Evolutionary conservation across 2,888 invertebrate species (phyloP), one percentile per base, ranked within the genome.

Genomic region (Odontothrips loti): DNA sequence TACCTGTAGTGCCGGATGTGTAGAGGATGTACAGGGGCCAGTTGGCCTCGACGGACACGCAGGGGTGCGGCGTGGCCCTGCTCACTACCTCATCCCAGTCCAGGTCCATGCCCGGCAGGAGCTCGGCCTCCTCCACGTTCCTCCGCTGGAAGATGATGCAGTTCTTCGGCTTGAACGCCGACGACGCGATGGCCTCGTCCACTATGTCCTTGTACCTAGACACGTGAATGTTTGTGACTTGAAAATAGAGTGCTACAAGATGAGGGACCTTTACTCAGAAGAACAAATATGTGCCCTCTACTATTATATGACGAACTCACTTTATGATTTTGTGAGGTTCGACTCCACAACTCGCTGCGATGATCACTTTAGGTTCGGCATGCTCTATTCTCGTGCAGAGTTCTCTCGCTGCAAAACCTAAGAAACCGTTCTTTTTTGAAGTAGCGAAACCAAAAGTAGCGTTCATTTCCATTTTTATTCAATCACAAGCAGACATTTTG

Each of bases 21-120:
- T 98, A 97, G 8, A 98, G 89, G 82, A 98, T 93, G 85, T 98
- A 98, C 15, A 97, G 88, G 0, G 97, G 96, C 85, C 97, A 95
- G 85, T 95, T 96, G 0, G 97, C 94, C 85, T 95, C 94, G 0
- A 96, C 93, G 0, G 97, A 91, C 0, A 96, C 94, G 86, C 96
- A 96, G 1, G 94, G 92, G 80, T 93, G 92, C 0, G 93, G 93
- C 6, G 91, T 90, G 0, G 92, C 90, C 82, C 90, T 88, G 82
- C 87, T 88, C 81, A 95, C 84, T 0, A 93, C 93, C 29, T 93
- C 92, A 3, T 93, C 91, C 95, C 96, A 98, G 81, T 92, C 89
- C 48, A 93, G 89, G 86, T 98, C 97, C 58, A 91, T 88, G 10
- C 90, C 91, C 0, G 89, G 87, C 84, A 92, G 90, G 80, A 96